Evolutionary conservation across 2,113 vertebrate genomes (phyloP).

Genomic region (Tauraco erythrolophus): DNA sequence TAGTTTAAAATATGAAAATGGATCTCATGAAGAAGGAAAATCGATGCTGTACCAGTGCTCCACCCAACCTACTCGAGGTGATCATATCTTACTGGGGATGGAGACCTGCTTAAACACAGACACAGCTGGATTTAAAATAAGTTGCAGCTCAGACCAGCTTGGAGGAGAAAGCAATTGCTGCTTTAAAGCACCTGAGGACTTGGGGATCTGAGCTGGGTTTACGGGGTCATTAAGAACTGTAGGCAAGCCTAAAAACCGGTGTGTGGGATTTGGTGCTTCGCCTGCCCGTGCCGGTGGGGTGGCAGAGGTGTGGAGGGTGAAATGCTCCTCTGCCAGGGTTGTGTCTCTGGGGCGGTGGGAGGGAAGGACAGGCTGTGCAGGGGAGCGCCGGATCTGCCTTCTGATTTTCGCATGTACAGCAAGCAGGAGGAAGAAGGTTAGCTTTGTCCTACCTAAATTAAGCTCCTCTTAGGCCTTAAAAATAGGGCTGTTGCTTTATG

Average conservation of each 20-base stretch:
- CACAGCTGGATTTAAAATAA: not conserved
- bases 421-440: not conserved
- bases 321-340: not conserved
- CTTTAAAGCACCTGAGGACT: not conserved
- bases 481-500: not conserved
- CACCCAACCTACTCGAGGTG: not conserved
- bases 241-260: accelerated
- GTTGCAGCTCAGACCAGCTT: not conserved
- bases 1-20: not conserved
- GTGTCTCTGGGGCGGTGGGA: not conserved
- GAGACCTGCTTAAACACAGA: not conserved
- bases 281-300: not conserved
- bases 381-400: too few species aligned
- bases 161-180: not conserved
- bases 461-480: not conserved
- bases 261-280: not conserved
- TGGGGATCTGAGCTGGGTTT: not conserved
- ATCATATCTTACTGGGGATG: not conserved
- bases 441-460: not conserved
- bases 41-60: not conserved
- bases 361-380: not conserved
- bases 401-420: not conserved
- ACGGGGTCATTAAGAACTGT: accelerated
- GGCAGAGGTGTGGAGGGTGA: not conserved
- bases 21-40: not conserved